Evolutionary conservation across 2,113 vertebrate genomes (phyloP).

Genomic region (Emydura subglobosa): DNA sequence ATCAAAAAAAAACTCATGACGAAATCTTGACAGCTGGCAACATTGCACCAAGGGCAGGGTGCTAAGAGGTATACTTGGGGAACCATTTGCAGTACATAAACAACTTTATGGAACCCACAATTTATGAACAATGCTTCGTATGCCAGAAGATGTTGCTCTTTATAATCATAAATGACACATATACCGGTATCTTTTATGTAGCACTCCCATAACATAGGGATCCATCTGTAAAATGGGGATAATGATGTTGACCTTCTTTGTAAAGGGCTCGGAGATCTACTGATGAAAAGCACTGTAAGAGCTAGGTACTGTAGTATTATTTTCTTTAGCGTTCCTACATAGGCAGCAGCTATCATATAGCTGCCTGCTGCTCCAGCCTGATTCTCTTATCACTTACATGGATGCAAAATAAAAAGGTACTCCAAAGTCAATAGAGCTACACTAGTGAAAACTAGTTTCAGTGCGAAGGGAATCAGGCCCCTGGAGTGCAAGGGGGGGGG

Average conservation of each 20-base stretch:
- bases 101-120: background rate
- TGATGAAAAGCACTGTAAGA: background rate
- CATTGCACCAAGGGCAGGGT: background rate
- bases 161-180: too few relatives aligned
- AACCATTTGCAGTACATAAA: background rate
- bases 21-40: background rate
- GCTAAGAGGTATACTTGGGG: background rate
- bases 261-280: background rate
- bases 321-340: background rate
- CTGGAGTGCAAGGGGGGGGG: too few relatives aligned
- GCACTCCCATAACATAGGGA: too few relatives aligned
- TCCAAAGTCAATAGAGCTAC: background rate
- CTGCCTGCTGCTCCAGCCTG: background rate
- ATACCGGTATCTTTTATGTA: background rate
- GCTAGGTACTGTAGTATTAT: background rate
- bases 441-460: background rate
- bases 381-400: background rate
- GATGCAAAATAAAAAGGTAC: background rate
- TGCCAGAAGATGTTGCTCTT: background rate
- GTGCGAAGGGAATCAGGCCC: background rate
- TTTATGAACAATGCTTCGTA: background rate
- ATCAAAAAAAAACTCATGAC: background rate
- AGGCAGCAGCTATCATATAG: background rate
- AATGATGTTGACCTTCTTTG: background rate
- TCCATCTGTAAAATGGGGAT: background rate